Base-by-base conservation (phyloP, 2,113 vertebrate species). In the Pavo muticus region DNA sequence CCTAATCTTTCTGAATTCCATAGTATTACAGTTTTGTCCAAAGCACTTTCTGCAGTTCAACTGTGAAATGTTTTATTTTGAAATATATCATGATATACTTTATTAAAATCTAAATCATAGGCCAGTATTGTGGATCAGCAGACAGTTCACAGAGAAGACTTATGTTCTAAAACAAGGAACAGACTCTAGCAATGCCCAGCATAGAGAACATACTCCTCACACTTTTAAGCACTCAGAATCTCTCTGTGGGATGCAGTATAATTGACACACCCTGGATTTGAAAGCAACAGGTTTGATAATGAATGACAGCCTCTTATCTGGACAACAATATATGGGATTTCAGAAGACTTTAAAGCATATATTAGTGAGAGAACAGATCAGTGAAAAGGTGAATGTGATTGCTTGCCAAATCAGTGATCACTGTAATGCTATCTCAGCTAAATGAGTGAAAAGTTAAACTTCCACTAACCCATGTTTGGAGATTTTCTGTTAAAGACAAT, bases 341-440 rank as follows among this genome's bases (percentile, higher is more conserved):
- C 40, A 84, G 64, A 80, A 94, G 83, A 52, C 2, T 8, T n/a
- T 50, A 61, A 65, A 20, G 5, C n/a, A 72, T 45, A 3, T 8
- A 10, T 32, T 2, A 15, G 24, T 27, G 48, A 79, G n/a, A 13
- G 2, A 5, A 27, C 52, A 83, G 29, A 79, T 19, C 8, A 72
- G 17, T 50, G 47, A 54, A 50, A 40, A 2, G 1, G 2, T 47
- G 14, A 69, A 65, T 3, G 2, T 11, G 48, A 1, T 35, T 3
- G 0, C 10, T 14, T 88, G 52, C 3, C 0, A 0, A 15, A 21
- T 29, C 30, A 27, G 15, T 24, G 45, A 68, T 21, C 15, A 27
- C 27, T 60, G 14, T 3, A 47, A 0, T 2, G 27, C 54, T 88
- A 70, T 67, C 7, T 27, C 9, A 72, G 32, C 10, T 50, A 48